Evolutionary conservation across 2,113 vertebrate genomes (phyloP), one percentile per base, ranked within the genome.

Genomic region (Halichoeres trimaculatus): DNA sequence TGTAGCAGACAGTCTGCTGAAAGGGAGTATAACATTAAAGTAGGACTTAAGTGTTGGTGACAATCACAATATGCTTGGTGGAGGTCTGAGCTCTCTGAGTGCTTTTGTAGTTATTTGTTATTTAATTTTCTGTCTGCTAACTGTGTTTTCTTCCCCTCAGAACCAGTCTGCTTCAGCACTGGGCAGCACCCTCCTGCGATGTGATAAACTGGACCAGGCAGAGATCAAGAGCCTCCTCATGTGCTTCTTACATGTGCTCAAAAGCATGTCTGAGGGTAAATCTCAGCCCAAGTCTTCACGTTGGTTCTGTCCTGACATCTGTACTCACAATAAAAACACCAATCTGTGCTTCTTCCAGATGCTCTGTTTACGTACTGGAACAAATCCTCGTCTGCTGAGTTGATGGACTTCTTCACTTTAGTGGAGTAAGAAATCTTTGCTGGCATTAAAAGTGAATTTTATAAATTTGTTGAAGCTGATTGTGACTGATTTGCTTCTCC

Each of bases 351-450:
- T 17, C 70, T 82, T 93, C 34, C 86, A 99, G 98, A 99, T 54
- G 98, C 97, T 1, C 88, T 99, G 80, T 98, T 99, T 92, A 96
- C 96, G 0, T 98, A 99, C 72, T 99, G 98, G 98, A 98, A 97
- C 92, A 99, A 99, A 87, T 96, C 98, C 74, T 95, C 96, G 11
- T 90, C 96, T 57, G 90, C 96, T 60, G 97, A 99, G 68, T 91
- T 99, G 24, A 99, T 98, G 97, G 97, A 99, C 82, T 99, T 99
- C 90, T 99, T 99, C 92, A 99, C 96, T 0, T 94, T 99, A 75
- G 92, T 97, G 38, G 97, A 99, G 98, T 99, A 93, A 96, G 97
- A 92, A 34, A 5, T 30, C 53, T 76, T 14, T 0, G 9, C 12
- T 38, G 1, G 8, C 24, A 20, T 22, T 56, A 6, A 2, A 54